These are phyloP conservation scores for Microchrysa polita DNA, from an alignment of 2,888 invertebrate species.

Conservation along the genomic window DNA sequence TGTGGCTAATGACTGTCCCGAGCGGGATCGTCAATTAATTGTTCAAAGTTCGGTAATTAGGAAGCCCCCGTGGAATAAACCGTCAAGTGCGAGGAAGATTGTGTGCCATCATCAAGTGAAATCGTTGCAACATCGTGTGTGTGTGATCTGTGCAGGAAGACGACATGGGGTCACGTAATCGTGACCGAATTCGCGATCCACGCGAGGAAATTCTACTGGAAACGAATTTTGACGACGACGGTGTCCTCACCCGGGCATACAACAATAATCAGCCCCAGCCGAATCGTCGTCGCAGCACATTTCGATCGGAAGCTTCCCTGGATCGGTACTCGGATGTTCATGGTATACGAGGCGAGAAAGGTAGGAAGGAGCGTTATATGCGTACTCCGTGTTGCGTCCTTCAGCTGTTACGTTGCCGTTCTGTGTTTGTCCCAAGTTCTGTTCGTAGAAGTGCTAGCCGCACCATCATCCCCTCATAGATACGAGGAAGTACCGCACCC, in stretches of 20 bases:
- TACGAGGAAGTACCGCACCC: not conserved
- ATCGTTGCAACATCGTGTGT: not conserved
- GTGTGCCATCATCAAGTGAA: not conserved
- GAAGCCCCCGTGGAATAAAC: not conserved
- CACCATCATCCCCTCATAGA: not conserved
- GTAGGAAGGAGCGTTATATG: slow-evolving; percentile 26
- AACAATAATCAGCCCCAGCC: slow-evolving; percentile 57
- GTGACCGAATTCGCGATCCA: slow-evolving; percentile 58
- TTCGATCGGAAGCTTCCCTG: slow-evolving; percentile 62
- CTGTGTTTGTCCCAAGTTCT: not conserved
- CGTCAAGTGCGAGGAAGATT: not conserved
- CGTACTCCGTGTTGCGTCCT: slow-evolving; percentile 7
- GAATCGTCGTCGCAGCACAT: slow-evolving; percentile 54
- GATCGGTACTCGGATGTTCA: slow-evolving; percentile 63
- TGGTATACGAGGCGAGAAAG: not conserved
- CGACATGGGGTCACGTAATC: slow-evolving; percentile 46
- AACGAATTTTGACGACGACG: slow-evolving; percentile 65
- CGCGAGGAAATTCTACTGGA: slow-evolving; percentile 65
- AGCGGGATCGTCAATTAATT: not conserved
- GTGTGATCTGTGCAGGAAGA: not conserved
- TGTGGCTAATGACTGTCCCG: not conserved
- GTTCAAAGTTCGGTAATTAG: not conserved
- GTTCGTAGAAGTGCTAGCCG: not conserved
- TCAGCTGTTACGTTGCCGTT: not conserved
- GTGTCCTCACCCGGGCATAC: slow-evolving; percentile 62